These are phyloP conservation scores for Aplocera efformata DNA, from an alignment of 2,888 invertebrate species.

Conservation along the genomic window DNA sequence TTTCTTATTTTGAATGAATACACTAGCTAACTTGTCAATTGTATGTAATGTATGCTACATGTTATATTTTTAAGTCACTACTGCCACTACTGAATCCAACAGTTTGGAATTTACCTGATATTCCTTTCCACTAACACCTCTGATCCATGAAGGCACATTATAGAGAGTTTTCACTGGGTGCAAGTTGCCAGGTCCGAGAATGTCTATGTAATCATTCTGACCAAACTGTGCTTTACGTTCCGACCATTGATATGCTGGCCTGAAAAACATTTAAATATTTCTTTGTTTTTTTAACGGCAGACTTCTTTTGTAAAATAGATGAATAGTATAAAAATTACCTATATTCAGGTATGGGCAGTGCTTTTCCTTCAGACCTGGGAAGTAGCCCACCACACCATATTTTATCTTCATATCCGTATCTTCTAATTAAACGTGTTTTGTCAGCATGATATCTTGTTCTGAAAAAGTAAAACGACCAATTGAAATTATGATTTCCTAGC, in stretches of 20 bases:
- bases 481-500: too few relatives aligned
- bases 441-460: slow-evolving; percentile 82
- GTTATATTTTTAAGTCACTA: too few relatives aligned
- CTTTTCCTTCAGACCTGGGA: slow-evolving; percentile 82
- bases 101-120: slow-evolving; percentile 81
- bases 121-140: slow-evolving; percentile 92
- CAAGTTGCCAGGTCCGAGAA: slow-evolving; percentile 89
- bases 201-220: slow-evolving; percentile 98
- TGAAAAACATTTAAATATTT: slow-evolving; percentile 39
- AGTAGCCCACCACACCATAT: slow-evolving; percentile 84
- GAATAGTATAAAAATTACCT: slow-evolving; percentile 58
- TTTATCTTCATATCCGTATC: slow-evolving; percentile 86
- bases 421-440: slow-evolving; percentile 81
- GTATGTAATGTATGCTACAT: too few relatives aligned
- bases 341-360: slow-evolving; percentile 84
- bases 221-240: slow-evolving; percentile 91
- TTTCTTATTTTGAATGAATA: too few relatives aligned
- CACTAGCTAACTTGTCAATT: too few relatives aligned
- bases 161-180: slow-evolving; percentile 93
- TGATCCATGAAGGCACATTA: slow-evolving; percentile 92
- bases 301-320: too few relatives aligned
- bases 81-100: not conserved
- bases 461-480: slow-evolving; percentile 23
- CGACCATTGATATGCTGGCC: slow-evolving; percentile 88
- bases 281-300: not conserved